Conservation (phyloP, 2,797 vertebrate species). For the Xyrichtys novacula region DNA sequence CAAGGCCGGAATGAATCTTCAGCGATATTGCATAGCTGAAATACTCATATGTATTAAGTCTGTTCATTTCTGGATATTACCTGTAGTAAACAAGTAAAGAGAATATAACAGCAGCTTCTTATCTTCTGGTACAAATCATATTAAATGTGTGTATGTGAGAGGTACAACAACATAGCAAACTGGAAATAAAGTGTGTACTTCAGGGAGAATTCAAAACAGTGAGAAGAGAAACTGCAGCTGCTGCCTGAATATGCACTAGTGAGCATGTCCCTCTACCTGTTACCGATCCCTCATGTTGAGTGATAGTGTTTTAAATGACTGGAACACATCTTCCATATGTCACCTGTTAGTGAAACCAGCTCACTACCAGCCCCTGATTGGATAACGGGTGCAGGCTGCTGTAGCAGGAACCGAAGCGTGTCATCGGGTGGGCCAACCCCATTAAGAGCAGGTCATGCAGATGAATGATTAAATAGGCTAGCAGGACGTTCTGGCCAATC, state of each 20-base stretch:
- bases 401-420: constrained; percentile 25
- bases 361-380: constrained; percentile 36
- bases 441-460: constrained; percentile 56
- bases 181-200: background rate
- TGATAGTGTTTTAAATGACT: constrained; percentile 24
- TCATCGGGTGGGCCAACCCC: constrained; percentile 28
- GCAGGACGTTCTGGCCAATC: constrained; percentile 32
- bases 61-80: constrained; percentile 16
- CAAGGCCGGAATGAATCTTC: background rate
- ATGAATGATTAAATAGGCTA: constrained; percentile 55
- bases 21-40: constrained; percentile 5
- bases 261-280: background rate
- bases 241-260: constrained; percentile 1
- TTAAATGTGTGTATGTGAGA: background rate
- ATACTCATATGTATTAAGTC: background rate
- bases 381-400: constrained; percentile 11
- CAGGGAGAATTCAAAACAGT: background rate
- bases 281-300: constrained; percentile 12
- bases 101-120: background rate
- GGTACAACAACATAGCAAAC: background rate
- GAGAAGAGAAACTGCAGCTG: background rate
- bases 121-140: constrained; percentile 2
- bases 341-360: constrained; percentile 30
- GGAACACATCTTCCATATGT: constrained; percentile 49
- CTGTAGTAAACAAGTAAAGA: constrained; percentile 9